These are phyloP conservation scores for Pristionchus entomophagus DNA, from an alignment of 2,888 invertebrate genomes.

Conservation along the genomic window DNA sequence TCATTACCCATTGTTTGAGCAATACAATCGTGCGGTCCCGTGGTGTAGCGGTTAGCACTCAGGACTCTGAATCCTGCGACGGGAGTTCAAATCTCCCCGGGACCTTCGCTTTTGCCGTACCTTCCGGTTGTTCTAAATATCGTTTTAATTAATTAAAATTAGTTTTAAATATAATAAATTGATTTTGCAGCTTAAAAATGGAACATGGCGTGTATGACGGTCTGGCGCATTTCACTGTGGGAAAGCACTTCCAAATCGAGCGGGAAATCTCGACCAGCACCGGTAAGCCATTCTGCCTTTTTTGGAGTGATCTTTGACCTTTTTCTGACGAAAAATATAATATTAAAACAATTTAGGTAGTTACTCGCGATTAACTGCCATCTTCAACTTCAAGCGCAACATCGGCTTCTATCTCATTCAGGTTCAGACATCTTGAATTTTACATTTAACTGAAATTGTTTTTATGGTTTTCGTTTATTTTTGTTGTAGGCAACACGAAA, in stretches of 20 bases:
- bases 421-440: no score
- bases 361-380: conserved; percentile 76
- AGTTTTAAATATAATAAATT: neutral
- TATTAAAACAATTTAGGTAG: conserved; percentile 69
- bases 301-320: neutral
- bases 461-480: no score
- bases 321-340: neutral
- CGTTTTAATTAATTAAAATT: neutral
- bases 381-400: conserved; percentile 74
- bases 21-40: conserved; percentile 53
- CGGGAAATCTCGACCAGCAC: conserved; percentile 75
- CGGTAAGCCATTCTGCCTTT: conserved; percentile 48
- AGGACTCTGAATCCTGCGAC: conserved; percentile 72
- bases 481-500: no score
- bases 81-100: conserved; percentile 66
- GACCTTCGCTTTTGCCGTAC: neutral
- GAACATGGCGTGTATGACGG: conserved; percentile 76
- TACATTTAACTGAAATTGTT: no score
- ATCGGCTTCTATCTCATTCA: conserved; percentile 76
- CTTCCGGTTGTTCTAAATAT: no score
- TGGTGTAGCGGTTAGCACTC: conserved; percentile 70
- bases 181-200: conserved; percentile 66
- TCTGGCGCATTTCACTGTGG: conserved; percentile 76
- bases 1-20: neutral
- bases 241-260: conserved; percentile 72